phyloP scores from a whole-genome alignment of 2,797 vertebrate species.

The Tiaroga cobitis region DNA sequence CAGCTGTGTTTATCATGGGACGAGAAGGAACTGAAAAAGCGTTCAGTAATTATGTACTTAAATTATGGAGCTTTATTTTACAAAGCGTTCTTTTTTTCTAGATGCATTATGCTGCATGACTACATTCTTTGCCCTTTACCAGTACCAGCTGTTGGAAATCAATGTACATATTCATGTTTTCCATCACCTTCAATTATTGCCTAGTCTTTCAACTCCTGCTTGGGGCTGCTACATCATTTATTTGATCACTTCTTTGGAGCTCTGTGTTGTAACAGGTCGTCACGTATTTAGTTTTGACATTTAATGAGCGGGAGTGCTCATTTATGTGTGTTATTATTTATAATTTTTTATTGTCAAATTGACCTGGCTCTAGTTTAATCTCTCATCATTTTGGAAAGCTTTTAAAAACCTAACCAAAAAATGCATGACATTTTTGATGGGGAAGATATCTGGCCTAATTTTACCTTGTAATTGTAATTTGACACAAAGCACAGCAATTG shows the following conservation, averaged over 20 bases:
- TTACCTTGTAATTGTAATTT: neutral
- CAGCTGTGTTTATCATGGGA: slow-evolving; percentile 12
- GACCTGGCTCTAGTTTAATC: neutral
- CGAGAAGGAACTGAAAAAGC: neutral
- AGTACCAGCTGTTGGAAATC: slow-evolving; percentile 35
- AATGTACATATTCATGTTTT: slow-evolving; percentile 41
- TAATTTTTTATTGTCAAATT: neutral
- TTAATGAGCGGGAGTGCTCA: neutral
- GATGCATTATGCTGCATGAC: slow-evolving; percentile 33
- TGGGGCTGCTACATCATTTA: slow-evolving; percentile 7
- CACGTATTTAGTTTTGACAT: slow-evolving; percentile 28
- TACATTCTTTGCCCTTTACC: slow-evolving; percentile 28
- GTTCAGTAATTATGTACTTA: slow-evolving; percentile 19
- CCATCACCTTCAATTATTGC: slow-evolving; percentile 42
- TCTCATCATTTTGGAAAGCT: slow-evolving; percentile 4
- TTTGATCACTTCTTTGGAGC: slow-evolving; percentile 6
- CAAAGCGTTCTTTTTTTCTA: neutral
- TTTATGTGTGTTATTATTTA: neutral
- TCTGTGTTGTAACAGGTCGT: slow-evolving; percentile 9
- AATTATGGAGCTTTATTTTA: slow-evolving; percentile 26
- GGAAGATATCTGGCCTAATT: neutral
- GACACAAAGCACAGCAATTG: neutral
- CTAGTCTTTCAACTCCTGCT: slow-evolving; percentile 29
- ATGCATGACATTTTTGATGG: neutral
- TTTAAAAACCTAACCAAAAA: neutral